phyloP scores from a whole-genome alignment of 2,888 invertebrate species.

The Pollenia amentaria region DNA sequence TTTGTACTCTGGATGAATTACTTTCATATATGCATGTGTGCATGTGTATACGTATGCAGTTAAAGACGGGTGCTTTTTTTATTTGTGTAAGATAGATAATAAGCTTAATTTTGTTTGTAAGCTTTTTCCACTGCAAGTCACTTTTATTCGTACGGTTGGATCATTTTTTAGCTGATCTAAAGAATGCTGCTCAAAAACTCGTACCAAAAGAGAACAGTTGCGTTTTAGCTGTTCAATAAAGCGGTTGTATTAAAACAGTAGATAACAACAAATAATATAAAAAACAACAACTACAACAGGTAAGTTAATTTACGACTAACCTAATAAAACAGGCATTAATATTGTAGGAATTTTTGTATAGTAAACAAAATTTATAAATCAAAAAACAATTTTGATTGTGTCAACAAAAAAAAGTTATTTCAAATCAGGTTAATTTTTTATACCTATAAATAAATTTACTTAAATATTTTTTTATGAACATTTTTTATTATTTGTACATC shows the following conservation, averaged over 20 bases:
- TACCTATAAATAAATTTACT: neutral
- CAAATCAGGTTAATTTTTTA: conserved; percentile 17
- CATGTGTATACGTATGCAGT: too few species aligned
- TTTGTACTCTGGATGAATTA: neutral
- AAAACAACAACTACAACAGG: conserved; percentile 13
- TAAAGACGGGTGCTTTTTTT: conserved; percentile 55
- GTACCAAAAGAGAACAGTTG: conserved; percentile 71
- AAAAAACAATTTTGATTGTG: conserved; percentile 3
- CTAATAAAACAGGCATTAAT: neutral
- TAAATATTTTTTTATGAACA: neutral
- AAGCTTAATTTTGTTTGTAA: conserved; percentile 41
- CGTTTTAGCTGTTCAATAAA: conserved; percentile 66
- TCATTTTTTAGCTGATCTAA: conserved; percentile 66
- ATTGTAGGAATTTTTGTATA: conserved; percentile 9
- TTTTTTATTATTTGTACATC: neutral
- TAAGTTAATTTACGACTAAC: conserved; percentile 35
- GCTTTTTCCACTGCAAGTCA: conserved; percentile 61
- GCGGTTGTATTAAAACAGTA: conserved; percentile 42
- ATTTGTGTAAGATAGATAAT: conserved; percentile 33
- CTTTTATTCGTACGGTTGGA: conserved; percentile 46
- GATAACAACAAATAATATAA: conserved; percentile 8
- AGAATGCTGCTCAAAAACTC: conserved; percentile 33
- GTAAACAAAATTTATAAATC: neutral
- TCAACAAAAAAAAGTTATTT: conserved; percentile 9
- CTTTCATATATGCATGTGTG: too few species aligned